Evolutionary conservation across 1,140 invertebrate genomes (phyloP), one percentile per base, ranked within the genome.

Genomic region (Temnothorax curvispinosus): DNA sequence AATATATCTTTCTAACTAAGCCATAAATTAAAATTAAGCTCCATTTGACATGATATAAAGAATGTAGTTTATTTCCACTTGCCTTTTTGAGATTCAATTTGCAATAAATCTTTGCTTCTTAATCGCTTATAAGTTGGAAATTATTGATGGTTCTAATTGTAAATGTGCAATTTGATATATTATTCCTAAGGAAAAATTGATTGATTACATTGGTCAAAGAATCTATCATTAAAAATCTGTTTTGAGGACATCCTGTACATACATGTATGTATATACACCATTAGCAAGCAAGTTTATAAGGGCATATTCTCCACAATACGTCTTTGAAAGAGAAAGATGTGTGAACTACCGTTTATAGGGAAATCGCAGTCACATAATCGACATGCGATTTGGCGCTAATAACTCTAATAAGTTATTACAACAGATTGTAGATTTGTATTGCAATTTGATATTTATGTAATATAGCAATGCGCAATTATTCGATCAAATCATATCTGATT

Each of bases 221-320:
- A 75, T 58, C 7, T 80, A 77, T 88, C 77, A 88, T 84, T 75
- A 41, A 41, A 75, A 58, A 15, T 75, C 5, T 18, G 11, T 75
- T 58, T 52, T 58, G 44, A 41, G 1, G 91, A 90, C 92, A 90
- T 93, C 15, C 92, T 90, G 89, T 87, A 85, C 85, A 87, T 91
- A 91, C 90, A 89, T 54, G 52, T 62, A 91, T 78, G 87, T 90
- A 91, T 87, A 90, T 88, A 91, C 93, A 91, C 89, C 91, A 93
- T 93, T 91, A 81, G 81, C 80, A 76, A 94, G 92, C 93, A 93
- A 87, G 93, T 94, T 94, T 92, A 88, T 88, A 82, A 77, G 58
- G 76, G 56, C 52, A 84, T 88, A 69, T 85, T 78, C 38, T n/a
- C 9, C 78, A 76, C 21, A 76, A 80, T 88, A 74, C 58, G 47